A percentile compares a stretch with the other conserved stretches of the same genome.
Evolutionary conservation across 2,797 vertebrate species (phyloP).

Genomic region (Hippocampus kuda): DNA sequence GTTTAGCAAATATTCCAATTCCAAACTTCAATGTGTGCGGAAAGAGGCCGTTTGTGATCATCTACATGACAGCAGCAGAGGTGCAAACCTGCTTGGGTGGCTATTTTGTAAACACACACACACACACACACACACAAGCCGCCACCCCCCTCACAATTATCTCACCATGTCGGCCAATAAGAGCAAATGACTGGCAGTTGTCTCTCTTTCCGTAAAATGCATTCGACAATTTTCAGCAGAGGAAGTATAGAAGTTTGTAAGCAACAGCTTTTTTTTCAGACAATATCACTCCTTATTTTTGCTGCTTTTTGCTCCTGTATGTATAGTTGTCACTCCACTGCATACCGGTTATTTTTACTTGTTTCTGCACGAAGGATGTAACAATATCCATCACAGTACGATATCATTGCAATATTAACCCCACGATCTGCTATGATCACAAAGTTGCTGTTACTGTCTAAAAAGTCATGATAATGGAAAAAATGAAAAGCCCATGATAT

Average conservation of each 20-base stretch:
- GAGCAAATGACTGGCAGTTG: constrained; percentile 35
- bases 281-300: too few species aligned
- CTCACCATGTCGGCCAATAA: constrained; percentile 37
- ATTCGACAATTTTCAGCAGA: constrained; percentile 17
- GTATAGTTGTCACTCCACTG: too few species aligned
- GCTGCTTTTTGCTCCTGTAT: too few species aligned
- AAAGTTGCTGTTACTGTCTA: too few species aligned
- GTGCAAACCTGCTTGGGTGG: constrained; percentile 18
- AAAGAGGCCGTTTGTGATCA: constrained; percentile 16
- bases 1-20: constrained; percentile 3
- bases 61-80: constrained; percentile 37
- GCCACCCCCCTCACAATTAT: constrained; percentile 11
- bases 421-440: too few species aligned
- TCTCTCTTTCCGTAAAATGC: constrained; percentile 21
- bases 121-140: constrained; percentile 19
- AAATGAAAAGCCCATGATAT: too few species aligned
- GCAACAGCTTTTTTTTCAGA: neutral
- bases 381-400: too few species aligned
- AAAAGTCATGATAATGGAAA: too few species aligned
- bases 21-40: constrained; percentile 3
- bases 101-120: constrained; percentile 63
- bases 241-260: neutral
- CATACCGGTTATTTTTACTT: too few species aligned
- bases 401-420: too few species aligned
- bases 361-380: too few species aligned